phyloP scores from a whole-genome alignment of 2,888 invertebrate species.

The Iselma pallidipennis region DNA sequence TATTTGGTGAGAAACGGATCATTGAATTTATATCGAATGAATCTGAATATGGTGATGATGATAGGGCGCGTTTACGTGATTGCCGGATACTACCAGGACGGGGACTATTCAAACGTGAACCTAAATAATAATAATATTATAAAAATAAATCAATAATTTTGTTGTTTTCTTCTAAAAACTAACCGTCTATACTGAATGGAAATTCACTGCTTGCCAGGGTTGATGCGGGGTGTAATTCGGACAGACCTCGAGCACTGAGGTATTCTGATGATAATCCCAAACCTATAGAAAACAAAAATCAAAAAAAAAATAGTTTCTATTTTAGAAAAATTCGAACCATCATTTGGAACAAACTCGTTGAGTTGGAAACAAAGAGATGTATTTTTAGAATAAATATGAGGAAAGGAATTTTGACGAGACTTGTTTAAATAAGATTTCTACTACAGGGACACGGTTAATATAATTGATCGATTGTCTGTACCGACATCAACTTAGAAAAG shows the following conservation, averaged over 20 bases:
- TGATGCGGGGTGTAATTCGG: conserved; percentile 65
- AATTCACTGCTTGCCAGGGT: conserved; percentile 86
- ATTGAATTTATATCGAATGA: conserved; percentile 95
- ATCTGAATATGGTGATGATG: conserved; percentile 94
- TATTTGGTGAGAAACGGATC: conserved; percentile 93
- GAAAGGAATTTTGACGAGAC: not conserved
- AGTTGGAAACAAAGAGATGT: not conserved
- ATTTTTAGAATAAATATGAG: not conserved
- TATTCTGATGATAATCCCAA: conserved; percentile 67
- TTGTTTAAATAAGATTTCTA: not conserved
- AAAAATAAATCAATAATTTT: conserved; percentile 13
- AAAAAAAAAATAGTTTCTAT: too few relatives aligned
- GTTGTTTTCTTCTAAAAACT: too few relatives aligned
- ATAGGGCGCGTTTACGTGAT: conserved; percentile 87
- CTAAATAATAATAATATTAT: conserved; percentile 43
- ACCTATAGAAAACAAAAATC: conserved; percentile 57
- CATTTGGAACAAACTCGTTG: not conserved
- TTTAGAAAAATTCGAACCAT: not conserved
- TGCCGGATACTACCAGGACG: conserved; percentile 56
- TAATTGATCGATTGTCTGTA: conserved; percentile 2
- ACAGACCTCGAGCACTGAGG: conserved; percentile 60
- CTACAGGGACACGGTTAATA: not conserved
- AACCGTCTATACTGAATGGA: conserved; percentile 89
- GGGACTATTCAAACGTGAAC: conserved; percentile 73
- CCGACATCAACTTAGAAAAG: not conserved